Evolutionary conservation across 2,797 vertebrate species (phyloP).

Genomic region (Hybognathus amarus): DNA sequence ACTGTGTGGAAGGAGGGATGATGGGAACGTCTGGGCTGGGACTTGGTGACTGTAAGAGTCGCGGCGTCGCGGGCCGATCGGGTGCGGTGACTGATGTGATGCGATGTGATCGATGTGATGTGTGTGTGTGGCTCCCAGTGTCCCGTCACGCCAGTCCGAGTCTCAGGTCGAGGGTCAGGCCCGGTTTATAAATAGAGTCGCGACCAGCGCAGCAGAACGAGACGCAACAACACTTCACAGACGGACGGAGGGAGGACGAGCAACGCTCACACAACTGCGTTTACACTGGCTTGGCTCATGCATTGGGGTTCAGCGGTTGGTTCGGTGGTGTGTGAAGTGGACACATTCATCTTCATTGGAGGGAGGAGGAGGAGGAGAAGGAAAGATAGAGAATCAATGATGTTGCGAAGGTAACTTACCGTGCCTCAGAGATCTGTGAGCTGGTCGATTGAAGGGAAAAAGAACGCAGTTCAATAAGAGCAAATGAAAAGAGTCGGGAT

Average conservation of each 20-base stretch:
- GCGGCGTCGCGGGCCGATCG: constrained; percentile 28
- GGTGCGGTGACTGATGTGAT: constrained; percentile 55
- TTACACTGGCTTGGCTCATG: constrained; percentile 47
- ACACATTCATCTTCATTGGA: constrained; percentile 47
- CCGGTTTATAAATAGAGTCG: constrained; percentile 70
- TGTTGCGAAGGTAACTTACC: constrained; percentile 70
- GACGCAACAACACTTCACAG: constrained; percentile 42
- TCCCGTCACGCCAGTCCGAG: constrained; percentile 65
- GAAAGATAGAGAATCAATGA: constrained; percentile 20
- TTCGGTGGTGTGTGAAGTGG: constrained; percentile 33
- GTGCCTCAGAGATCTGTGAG: constrained; percentile 79
- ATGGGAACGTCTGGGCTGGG: background rate
- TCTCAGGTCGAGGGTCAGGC: constrained; percentile 62
- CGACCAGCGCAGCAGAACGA: constrained; percentile 66
- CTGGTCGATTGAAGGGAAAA: constrained; percentile 74
- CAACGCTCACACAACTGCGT: constrained; percentile 53
- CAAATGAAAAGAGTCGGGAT: constrained; percentile 8
- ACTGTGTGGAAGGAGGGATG: constrained; percentile 19
- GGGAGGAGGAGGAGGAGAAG: constrained; percentile 5
- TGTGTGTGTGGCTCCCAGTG: constrained; percentile 45
- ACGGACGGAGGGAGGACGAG: constrained; percentile 52
- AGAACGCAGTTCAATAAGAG: constrained; percentile 53
- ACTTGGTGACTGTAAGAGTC: constrained; percentile 29
- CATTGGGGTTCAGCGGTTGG: constrained; percentile 41
- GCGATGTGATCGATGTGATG: constrained; percentile 45